Percentiles rank a stretch among this genome's conserved stretches.
Conservation (phyloP, 2,888 invertebrate genomes). For the Acleris holmiana region DNA sequence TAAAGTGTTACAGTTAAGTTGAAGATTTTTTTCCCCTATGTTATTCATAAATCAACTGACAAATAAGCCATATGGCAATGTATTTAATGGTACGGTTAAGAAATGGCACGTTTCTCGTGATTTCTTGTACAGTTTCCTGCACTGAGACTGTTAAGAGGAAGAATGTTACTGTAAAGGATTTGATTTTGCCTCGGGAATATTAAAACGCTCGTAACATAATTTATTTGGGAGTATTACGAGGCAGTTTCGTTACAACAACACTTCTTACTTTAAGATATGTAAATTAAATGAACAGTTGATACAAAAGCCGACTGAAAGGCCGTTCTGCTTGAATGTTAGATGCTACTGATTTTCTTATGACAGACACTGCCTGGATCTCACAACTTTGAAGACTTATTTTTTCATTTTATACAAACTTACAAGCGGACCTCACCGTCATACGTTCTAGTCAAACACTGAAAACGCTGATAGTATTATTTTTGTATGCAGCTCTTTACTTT, state of each 20-base stretch:
- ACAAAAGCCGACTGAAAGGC: too few species aligned
- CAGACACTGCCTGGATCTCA: slow-evolving; percentile 9
- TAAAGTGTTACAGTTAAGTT: slow-evolving; percentile 5
- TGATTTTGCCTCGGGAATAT: too few species aligned
- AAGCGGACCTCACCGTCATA: slow-evolving; percentile 27
- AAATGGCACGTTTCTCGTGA: neutral
- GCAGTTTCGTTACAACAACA: too few species aligned
- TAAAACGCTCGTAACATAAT: too few species aligned
- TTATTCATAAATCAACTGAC: neutral
- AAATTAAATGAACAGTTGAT: too few species aligned
- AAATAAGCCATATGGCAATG: slow-evolving; percentile 1
- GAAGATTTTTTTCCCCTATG: neutral
- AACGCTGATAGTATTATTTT: slow-evolving; percentile 34
- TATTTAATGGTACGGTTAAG: neutral
- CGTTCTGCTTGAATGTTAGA: too few species aligned
- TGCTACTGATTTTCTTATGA: slow-evolving; percentile 7
- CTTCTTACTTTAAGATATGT: too few species aligned
- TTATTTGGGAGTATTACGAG: too few species aligned
- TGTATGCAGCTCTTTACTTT: slow-evolving; percentile 23
- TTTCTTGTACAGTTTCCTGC: neutral
- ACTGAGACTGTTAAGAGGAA: neutral
- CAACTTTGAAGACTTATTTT: slow-evolving; percentile 7
- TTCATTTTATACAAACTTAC: neutral
- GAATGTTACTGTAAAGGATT: too few species aligned
- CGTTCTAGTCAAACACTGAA: slow-evolving; percentile 31